Conservation (phyloP, 2,888 invertebrate species). For the Eustalomyia histrio region DNA sequence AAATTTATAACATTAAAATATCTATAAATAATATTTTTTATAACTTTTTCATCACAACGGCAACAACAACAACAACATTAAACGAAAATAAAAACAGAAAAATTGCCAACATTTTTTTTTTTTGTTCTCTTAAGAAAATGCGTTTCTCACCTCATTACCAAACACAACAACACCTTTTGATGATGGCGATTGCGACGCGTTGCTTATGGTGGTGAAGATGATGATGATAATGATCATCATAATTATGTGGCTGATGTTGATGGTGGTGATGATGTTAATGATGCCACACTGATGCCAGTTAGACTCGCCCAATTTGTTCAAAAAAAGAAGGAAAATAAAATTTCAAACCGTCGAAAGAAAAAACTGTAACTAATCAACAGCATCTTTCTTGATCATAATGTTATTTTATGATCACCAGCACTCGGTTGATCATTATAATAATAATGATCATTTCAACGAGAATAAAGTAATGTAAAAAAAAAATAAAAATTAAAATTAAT, state of each 20-base stretch:
- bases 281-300: conserved; percentile 51
- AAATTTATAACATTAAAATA: not conserved
- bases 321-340: conserved; percentile 9
- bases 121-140: conserved; percentile 39
- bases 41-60: not conserved
- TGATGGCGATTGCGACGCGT: conserved; percentile 18
- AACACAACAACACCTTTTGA: conserved; percentile 56
- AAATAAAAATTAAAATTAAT: conserved; percentile 58
- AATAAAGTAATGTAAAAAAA: conserved; percentile 45
- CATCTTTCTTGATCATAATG: conserved; percentile 40
- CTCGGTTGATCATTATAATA: conserved; percentile 12
- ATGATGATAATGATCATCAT: conserved; percentile 13
- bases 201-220: conserved; percentile 1
- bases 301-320: conserved; percentile 59
- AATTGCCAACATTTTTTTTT: conserved; percentile 34
- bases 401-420: conserved; percentile 24
- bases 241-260: conserved; percentile 10
- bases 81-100: conserved; percentile 16
- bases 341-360: not conserved
- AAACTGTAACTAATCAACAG: conserved; percentile 40
- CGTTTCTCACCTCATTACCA: conserved; percentile 62
- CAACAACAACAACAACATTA: conserved; percentile 4
- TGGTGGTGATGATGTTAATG: not conserved
- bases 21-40: conserved; percentile 6
- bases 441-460: conserved; percentile 43